Percentiles rank a stretch among this genome's conserved stretches.
Conservation (phyloP, 2,888 invertebrate species). For the Ectobius pallidus region DNA sequence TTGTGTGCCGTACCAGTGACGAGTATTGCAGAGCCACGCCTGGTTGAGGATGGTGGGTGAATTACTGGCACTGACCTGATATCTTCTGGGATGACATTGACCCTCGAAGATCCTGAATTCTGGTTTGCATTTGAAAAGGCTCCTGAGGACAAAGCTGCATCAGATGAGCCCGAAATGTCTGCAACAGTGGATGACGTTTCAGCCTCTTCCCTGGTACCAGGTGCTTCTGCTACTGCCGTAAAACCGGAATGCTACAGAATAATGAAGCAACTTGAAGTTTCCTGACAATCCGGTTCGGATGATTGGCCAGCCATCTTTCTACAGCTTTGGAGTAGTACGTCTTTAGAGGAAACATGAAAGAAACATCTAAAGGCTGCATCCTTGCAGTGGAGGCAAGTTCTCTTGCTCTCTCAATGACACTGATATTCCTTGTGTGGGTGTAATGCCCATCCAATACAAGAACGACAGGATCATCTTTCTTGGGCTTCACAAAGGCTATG, state of each 20-base stretch:
- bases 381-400: no score
- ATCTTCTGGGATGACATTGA: no score
- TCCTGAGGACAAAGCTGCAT: no score
- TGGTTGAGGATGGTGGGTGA: no score
- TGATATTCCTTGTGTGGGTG: constrained; percentile 43
- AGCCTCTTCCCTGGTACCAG: no score
- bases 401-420: constrained; percentile 43
- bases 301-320: constrained; percentile 1
- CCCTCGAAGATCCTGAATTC: no score
- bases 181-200: no score
- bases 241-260: not conserved
- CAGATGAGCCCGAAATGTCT: no score
- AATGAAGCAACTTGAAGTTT: not conserved
- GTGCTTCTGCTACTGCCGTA: not conserved
- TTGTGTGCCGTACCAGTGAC: not conserved
- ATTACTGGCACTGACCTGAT: no score
- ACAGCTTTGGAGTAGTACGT: no score
- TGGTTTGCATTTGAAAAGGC: no score
- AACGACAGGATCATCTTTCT: constrained; percentile 43
- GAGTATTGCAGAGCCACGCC: not conserved
- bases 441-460: constrained; percentile 46
- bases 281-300: not conserved
- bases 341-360: constrained; percentile 34
- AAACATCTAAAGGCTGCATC: constrained; percentile 21
- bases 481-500: constrained; percentile 34